Percentiles rank a stretch among this genome's conserved stretches.
Evolutionary conservation across 1,140 invertebrate species (phyloP).

Genomic region (Popillia japonica): DNA sequence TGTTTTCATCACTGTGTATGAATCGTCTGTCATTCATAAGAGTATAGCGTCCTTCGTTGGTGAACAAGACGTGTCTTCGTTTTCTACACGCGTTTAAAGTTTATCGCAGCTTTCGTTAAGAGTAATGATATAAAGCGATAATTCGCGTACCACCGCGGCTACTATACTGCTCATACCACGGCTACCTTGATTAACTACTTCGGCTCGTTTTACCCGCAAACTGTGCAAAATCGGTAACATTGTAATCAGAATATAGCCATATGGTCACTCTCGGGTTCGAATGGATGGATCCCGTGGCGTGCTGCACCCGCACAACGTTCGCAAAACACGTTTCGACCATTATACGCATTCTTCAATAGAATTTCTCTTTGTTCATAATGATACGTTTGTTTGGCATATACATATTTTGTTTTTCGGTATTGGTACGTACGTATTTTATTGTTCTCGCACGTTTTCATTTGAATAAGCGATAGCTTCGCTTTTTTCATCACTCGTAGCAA

Average conservation of each 20-base stretch:
- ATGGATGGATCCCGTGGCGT: neutral
- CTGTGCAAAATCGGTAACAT: conserved; percentile 31
- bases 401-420: neutral
- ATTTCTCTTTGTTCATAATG: conserved; percentile 24
- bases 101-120: conserved; percentile 16
- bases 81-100: conserved; percentile 20
- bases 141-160: neutral
- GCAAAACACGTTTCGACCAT: conserved; percentile 21
- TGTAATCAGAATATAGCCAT: conserved; percentile 19
- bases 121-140: conserved; percentile 13
- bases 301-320: neutral
- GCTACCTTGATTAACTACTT: neutral
- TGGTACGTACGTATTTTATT: conserved; percentile 19
- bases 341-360: conserved; percentile 7
- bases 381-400: neutral
- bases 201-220: conserved; percentile 11
- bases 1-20: no score
- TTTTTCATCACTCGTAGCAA: neutral
- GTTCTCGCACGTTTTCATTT: conserved; percentile 30
- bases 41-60: no score
- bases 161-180: neutral
- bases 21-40: no score
- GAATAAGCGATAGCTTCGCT: neutral
- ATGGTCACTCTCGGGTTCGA: neutral
- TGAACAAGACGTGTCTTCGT: neutral